Base-by-base conservation (phyloP, 2,888 invertebrate genomes). In the Platynereis dumerilii region DNA sequence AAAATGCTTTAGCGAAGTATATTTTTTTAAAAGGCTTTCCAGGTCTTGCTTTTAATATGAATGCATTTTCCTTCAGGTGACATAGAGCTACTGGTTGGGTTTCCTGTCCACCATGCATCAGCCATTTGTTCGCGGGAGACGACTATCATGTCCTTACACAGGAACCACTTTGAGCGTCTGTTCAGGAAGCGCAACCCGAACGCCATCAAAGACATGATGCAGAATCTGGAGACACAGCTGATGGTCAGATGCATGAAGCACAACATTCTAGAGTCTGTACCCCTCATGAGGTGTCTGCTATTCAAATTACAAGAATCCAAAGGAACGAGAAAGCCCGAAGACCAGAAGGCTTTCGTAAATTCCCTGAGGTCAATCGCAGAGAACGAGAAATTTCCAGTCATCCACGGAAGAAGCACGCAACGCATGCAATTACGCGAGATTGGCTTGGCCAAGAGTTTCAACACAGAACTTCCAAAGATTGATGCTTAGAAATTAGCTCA, bases 61-160 rank as follows among this genome's bases (percentile, higher is more conserved):
- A n/a, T n/a, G n/a, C n/a, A n/a, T 34, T 34, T 34, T 34, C 2
- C 56, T 55, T 12, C 65, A 70, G 69, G 70, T 39, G 70, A 70
- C 28, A 62, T 64, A 10, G 70, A 70, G 60, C 58, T 67, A 26
- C 24, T 69, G 39, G 64, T 70, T 20, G 59, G 56, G 17, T 54
- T 70, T 45, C 58, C 48, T 55, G 34, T 34, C 20, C 60, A 69
- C 66, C 66, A 70, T 60, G 59, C 64, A 24, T 56, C 70, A 0
- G 68, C 66, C 20, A 55, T 54, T 10, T 69, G 70, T 45, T 65
- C 70, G n/a, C 64, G 59, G 45, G 70, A 70, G 60, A 70, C 70
- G 12, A 54, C 59, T 10, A 66, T 69, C 17, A 68, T 70, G 66
- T 45, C 58, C 15, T 61, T 70, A 2, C 27, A 53, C 59, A 56